These are phyloP conservation scores for Xestia xanthographa DNA, from an alignment of 2,888 invertebrate genomes.

Conservation along the genomic window DNA sequence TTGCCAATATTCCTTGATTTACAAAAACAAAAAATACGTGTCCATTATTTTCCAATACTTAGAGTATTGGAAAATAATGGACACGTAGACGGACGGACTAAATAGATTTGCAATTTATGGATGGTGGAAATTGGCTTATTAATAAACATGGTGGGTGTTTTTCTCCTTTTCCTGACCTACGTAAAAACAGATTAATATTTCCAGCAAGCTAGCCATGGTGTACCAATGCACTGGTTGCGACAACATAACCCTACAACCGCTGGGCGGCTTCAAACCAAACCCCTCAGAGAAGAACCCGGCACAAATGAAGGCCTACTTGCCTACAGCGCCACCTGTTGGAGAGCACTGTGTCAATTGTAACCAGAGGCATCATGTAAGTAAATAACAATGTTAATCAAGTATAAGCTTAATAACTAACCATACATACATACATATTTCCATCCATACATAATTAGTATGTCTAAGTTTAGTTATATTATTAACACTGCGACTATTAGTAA, in stretches of 20 bases:
- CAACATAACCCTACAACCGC: slow-evolving; percentile 93
- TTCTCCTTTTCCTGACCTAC: background rate
- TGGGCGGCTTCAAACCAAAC: slow-evolving; percentile 92
- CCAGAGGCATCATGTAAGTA: slow-evolving; percentile 93
- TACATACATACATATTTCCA: too few species aligned
- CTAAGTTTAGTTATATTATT: too few species aligned
- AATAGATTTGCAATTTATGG: too few species aligned
- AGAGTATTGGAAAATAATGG: too few species aligned
- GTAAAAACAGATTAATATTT: slow-evolving; percentile 24
- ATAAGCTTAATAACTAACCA: background rate
- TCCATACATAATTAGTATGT: too few species aligned
- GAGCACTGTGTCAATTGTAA: slow-evolving; percentile 94
- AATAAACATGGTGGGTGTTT: background rate
- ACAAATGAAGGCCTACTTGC: slow-evolving; percentile 92
- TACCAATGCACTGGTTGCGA: slow-evolving; percentile 98
- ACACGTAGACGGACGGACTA: too few species aligned
- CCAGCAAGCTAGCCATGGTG: slow-evolving; percentile 96
- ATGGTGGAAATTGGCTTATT: too few species aligned
- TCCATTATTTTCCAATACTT: too few species aligned
- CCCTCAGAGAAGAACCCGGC: slow-evolving; percentile 90
- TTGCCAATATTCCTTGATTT: too few species aligned
- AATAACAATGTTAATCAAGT: background rate
- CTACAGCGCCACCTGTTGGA: slow-evolving; percentile 92
- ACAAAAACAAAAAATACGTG: too few species aligned
- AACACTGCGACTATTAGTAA: too few species aligned